A percentile compares a stretch with the other conserved stretches of the same genome.
These are phyloP conservation scores for Hydrozoanthus gracilis DNA, from an alignment of 92 coral and sea anemone genomes.

Conservation along the genomic window DNA sequence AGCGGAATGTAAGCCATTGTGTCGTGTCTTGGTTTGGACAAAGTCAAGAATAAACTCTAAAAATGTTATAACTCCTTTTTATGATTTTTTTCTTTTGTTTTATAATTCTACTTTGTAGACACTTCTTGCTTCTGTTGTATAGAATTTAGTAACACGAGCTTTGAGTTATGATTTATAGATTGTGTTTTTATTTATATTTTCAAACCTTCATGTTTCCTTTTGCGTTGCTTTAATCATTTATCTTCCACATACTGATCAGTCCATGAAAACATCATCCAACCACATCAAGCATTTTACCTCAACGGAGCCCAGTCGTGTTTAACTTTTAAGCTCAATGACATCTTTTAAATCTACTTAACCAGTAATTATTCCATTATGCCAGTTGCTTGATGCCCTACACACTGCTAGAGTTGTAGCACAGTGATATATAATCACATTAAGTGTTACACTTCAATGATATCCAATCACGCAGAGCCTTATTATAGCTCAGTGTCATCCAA, in stretches of 20 bases:
- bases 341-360: no score
- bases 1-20: conserved; percentile 30
- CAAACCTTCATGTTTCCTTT: background rate
- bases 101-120: background rate
- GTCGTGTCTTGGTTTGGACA: background rate
- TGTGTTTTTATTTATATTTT: background rate
- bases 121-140: background rate
- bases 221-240: background rate
- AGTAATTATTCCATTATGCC: no score
- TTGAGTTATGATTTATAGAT: no score
- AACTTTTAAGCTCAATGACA: no score
- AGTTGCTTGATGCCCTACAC: no score
- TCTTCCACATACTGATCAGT: background rate
- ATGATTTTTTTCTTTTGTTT: background rate
- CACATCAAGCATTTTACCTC: background rate
- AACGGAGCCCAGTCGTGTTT: no score
- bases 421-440: background rate
- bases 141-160: no score
- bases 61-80: background rate
- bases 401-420: no score
- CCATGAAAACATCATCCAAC: background rate
- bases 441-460: background rate
- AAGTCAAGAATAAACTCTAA: background rate
- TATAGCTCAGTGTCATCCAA: background rate
- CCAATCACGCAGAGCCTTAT: background rate